These are phyloP conservation scores for Medauroidea extradentata DNA, from an alignment of 1,140 invertebrate genomes.

Conservation along the genomic window DNA sequence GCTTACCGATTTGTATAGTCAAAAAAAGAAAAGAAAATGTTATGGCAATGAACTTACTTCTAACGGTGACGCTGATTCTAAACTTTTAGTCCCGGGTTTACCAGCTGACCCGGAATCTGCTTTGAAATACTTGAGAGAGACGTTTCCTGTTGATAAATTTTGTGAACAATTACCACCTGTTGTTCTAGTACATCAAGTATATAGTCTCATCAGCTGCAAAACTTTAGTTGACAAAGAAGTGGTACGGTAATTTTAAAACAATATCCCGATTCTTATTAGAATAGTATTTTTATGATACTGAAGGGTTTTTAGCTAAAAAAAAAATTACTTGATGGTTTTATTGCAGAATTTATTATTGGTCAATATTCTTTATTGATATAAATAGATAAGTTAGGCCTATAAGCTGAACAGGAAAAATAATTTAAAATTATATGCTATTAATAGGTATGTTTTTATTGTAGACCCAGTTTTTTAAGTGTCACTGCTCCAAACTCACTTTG, in stretches of 20 bases:
- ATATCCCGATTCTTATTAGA: too few relatives aligned
- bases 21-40: background rate
- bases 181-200: constrained; percentile 17
- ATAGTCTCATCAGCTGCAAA: constrained; percentile 12
- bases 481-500: too few relatives aligned
- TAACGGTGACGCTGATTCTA: too few relatives aligned
- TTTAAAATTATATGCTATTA: too few relatives aligned
- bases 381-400: too few relatives aligned
- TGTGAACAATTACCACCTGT: constrained; percentile 8
- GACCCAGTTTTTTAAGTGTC: too few relatives aligned
- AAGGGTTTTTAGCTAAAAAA: background rate
- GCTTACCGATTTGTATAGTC: background rate
- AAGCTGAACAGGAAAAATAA: too few relatives aligned
- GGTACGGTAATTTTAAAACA: too few relatives aligned
- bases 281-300: too few relatives aligned
- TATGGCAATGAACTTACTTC: too few relatives aligned
- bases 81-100: background rate
- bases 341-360: background rate
- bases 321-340: background rate
- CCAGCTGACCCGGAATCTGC: constrained; percentile 9
- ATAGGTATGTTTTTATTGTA: too few relatives aligned
- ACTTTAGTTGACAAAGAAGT: constrained; percentile 10
- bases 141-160: constrained; percentile 12
- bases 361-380: too few relatives aligned
- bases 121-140: constrained; percentile 3